Evolutionary conservation across 1,140 invertebrate genomes (phyloP), one percentile per base, ranked within the genome.

Genomic region (Platorchestia sp.): DNA sequence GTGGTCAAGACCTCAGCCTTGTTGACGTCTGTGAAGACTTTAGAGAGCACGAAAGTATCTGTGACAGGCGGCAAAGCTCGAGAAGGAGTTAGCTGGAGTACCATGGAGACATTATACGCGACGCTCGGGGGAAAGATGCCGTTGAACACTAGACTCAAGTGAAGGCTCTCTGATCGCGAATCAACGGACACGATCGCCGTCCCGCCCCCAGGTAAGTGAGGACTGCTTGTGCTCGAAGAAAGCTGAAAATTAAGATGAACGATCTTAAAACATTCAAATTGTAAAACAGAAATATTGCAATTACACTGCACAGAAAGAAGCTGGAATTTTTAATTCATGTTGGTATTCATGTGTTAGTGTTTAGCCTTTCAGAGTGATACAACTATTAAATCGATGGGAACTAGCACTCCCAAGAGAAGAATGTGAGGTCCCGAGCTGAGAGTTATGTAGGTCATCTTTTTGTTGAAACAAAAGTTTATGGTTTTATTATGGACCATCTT

Each of bases 121-220:
- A 98, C 98, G 95, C 98, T 97, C 0, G 97, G 97, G 0, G 97
- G 97, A 95, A 99, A 98, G 0, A 99, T 97, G 0, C 98, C 98
- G 96, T 98, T 99, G 97, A 99, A 99, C 0, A 99, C 97, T 0
- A 99, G 97, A 0, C 98, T 98, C 0, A 99, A 97, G 96, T 99
- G 98, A 95, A 99, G 98, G 3, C 98, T 98, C 0, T 98, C 98
- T 0, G 98, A 98, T 0, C 98, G 98, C 0, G 98, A 98, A 0
- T 98, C 98, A 0, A 98, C 98, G 0, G 98, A 98, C 0, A 99
- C 98, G 40, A 99, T 98, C 7, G 98, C 98, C 0, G 98, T 99
- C 0, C 98, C 99, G 40, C 98, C 98, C 27, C 95, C 95, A 42
- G 86, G 95, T 44, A 96, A 95, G 47, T 89, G 51, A 36, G 95